Evolutionary conservation across 2,888 invertebrate genomes (phyloP).

Genomic region (Standfussiana lucernea): DNA sequence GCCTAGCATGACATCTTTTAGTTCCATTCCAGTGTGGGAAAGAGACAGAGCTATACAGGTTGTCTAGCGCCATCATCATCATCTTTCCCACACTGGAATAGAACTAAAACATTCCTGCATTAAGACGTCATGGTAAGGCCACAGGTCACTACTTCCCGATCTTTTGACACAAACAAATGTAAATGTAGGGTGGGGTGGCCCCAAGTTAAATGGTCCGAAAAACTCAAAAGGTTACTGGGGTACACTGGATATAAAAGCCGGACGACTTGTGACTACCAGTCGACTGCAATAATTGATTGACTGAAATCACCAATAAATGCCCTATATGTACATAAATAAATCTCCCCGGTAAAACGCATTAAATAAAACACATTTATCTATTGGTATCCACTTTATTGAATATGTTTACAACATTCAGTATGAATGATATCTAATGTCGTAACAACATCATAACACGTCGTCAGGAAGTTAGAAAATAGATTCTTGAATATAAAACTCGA

Average conservation of each 20-base stretch:
- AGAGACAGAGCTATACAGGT: too few species aligned
- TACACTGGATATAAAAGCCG: conserved; percentile 1
- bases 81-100: too few species aligned
- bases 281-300: background rate
- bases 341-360: conserved; percentile 8
- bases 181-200: conserved; percentile 18
- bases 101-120: too few species aligned
- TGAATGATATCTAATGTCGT: conserved; percentile 37
- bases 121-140: too few species aligned
- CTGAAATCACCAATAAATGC: background rate
- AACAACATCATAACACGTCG: conserved; percentile 41
- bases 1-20: too few species aligned
- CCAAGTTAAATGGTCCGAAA: conserved; percentile 30
- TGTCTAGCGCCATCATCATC: too few species aligned
- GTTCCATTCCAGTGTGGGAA: too few species aligned
- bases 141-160: conserved; percentile 13
- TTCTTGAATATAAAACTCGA: conserved; percentile 57
- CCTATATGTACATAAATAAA: background rate
- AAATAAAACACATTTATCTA: conserved; percentile 21
- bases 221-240: background rate
- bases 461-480: conserved; percentile 53
- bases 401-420: conserved; percentile 17
- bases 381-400: conserved; percentile 14
- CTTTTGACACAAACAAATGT: conserved; percentile 30
- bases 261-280: background rate